Conservation (phyloP, 2,113 vertebrate genomes). For the Coregonus clupeaformis region DNA sequence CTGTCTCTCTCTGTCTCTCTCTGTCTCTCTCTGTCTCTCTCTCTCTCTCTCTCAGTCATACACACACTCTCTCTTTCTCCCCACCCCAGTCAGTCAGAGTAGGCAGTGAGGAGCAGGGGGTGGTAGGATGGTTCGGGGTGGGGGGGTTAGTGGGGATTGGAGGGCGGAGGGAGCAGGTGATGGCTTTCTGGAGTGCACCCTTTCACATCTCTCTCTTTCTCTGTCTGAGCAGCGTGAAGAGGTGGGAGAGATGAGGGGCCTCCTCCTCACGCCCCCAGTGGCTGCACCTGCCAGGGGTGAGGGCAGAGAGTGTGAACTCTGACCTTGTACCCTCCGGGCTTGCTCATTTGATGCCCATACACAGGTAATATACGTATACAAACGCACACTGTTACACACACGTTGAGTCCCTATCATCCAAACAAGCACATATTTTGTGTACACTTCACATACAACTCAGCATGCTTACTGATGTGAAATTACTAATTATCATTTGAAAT, state of each 20-base stretch:
- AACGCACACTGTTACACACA: background rate
- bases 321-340: constrained; percentile 64
- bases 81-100: constrained; percentile 23
- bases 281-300: constrained; percentile 75
- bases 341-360: constrained; percentile 46
- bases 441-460: too few relatives aligned
- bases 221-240: constrained; percentile 78
- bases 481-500: too few relatives aligned
- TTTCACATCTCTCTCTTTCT: constrained; percentile 80
- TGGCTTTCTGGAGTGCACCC: constrained; percentile 78
- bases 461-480: too few relatives aligned
- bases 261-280: constrained; percentile 71
- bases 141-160: constrained; percentile 49
- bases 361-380: constrained; percentile 56
- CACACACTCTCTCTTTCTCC: constrained; percentile 6
- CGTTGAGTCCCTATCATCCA: background rate
- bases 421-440: background rate
- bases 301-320: constrained; percentile 68
- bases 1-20: too few relatives aligned
- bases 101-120: constrained; percentile 15
- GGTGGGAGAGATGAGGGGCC: constrained; percentile 74
- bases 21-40: too few relatives aligned
- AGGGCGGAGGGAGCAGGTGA: constrained; percentile 76
- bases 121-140: constrained; percentile 58
- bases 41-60: too few relatives aligned